Evolutionary conservation across 2,888 invertebrate species (phyloP).

Genomic region (Steromphala cineraria): DNA sequence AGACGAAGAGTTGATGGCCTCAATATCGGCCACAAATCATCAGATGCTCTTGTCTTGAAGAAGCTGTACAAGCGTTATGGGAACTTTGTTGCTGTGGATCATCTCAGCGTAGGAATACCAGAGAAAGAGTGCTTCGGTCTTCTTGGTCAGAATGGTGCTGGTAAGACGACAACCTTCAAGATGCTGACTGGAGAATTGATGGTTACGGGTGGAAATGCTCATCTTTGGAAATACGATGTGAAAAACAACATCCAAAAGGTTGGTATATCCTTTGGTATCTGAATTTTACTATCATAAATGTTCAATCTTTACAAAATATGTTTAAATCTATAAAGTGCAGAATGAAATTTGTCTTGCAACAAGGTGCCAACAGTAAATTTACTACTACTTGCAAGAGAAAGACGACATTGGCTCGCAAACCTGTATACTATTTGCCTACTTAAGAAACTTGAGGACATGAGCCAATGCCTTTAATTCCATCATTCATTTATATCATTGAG

Average conservation of each 20-base stretch:
- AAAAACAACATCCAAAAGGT: conserved; percentile 56
- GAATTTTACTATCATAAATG: not conserved
- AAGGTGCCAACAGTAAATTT: no score
- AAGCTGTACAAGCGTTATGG: conserved; percentile 84
- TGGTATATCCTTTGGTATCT: not conserved
- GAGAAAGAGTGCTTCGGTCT: conserved; percentile 86
- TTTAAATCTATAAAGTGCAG: no score
- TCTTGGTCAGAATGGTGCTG: conserved; percentile 90
- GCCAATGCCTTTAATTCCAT: no score
- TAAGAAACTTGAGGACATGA: no score
- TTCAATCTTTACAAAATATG: no score
- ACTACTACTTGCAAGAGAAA: no score
- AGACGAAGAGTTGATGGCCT: not conserved
- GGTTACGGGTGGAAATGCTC: conserved; percentile 78
- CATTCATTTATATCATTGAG: no score
- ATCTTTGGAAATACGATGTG: conserved; percentile 74
- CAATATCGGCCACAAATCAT: conserved; percentile 76
- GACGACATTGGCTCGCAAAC: no score
- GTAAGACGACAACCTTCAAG: conserved; percentile 91
- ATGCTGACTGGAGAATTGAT: conserved; percentile 79
- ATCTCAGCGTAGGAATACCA: conserved; percentile 67
- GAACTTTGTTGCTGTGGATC: conserved; percentile 74
- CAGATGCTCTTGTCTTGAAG: conserved; percentile 68
- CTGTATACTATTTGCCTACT: no score
- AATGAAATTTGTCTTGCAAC: no score